Evolutionary conservation across 1,140 invertebrate species (phyloP).

Genomic region (Bombus impatiens): DNA sequence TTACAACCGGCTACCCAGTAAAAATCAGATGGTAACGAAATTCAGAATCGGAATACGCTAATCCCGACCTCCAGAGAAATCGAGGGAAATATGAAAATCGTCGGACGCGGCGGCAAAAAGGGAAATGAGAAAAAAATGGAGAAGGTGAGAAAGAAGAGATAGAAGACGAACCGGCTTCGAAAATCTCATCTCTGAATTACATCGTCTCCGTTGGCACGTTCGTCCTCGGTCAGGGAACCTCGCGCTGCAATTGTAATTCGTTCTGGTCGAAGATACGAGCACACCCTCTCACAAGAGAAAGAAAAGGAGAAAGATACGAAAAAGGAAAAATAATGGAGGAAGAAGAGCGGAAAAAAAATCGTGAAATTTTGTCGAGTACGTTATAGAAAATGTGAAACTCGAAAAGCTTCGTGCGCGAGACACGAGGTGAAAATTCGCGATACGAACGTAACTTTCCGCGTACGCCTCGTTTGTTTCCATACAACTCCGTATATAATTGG

Average conservation of each 20-base stretch:
- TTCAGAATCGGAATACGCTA: not conserved
- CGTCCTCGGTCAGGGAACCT: constrained; percentile 15
- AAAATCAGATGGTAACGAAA: not conserved
- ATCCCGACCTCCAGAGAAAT: not conserved
- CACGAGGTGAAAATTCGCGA: not conserved
- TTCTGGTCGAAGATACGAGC: constrained; percentile 19
- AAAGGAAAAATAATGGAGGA: not conserved
- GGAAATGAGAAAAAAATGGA: not conserved
- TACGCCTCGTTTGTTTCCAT: not conserved
- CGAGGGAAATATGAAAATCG: constrained; percentile 16
- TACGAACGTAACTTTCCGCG: constrained; percentile 1
- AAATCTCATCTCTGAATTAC: constrained; percentile 51
- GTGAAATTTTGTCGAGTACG: constrained; percentile 17
- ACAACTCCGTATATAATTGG: not conserved
- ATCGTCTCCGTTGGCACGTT: constrained; percentile 11
- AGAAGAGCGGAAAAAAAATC: not conserved
- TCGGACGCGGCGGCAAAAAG: not conserved
- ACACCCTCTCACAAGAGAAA: not conserved
- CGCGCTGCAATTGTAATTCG: constrained; percentile 29
- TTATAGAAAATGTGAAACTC: constrained; percentile 9
- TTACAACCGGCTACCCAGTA: not conserved
- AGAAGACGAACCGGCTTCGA: not conserved
- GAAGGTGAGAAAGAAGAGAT: not conserved
- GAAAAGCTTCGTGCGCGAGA: not conserved
- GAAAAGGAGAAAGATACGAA: not conserved